These are phyloP conservation scores for Sebastes diaconus DNA, from an alignment of 2,797 vertebrate species.

Conservation along the genomic window DNA sequence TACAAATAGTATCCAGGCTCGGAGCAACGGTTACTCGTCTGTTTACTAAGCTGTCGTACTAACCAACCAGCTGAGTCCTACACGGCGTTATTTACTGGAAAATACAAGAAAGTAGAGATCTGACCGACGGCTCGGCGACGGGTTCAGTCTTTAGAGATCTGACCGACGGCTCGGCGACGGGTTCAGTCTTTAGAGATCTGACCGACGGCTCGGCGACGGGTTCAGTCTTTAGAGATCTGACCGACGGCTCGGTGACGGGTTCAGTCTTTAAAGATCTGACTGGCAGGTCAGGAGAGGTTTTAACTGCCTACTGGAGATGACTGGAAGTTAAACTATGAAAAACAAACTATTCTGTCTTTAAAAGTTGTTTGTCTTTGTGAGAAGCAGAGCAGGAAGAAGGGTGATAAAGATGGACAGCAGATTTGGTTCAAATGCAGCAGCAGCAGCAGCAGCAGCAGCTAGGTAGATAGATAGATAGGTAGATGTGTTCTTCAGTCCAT, in stretches of 20 bases:
- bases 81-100: conserved; percentile 47
- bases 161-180: conserved; percentile 1
- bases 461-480: not conserved
- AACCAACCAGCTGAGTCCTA: conserved; percentile 47
- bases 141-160: not conserved
- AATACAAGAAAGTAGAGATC: conserved; percentile 23
- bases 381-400: not conserved
- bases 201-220: no score
- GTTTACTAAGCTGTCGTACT: conserved; percentile 35
- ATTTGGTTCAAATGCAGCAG: conserved; percentile 33
- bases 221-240: not conserved
- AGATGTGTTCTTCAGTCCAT: not conserved
- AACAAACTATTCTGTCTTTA: not conserved
- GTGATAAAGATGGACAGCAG: not conserved
- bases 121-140: conserved; percentile 1
- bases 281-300: not conserved
- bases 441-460: not conserved
- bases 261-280: not conserved
- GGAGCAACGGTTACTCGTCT: conserved; percentile 24
- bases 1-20: conserved; percentile 53
- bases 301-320: not conserved
- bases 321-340: not conserved
- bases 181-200: not conserved
- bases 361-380: not conserved
- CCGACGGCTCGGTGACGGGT: not conserved